A percentile compares a stretch with the other conserved stretches of the same genome.
Conservation (phyloP, 1,140 invertebrate genomes). For the Cheumatopsyche charites region DNA sequence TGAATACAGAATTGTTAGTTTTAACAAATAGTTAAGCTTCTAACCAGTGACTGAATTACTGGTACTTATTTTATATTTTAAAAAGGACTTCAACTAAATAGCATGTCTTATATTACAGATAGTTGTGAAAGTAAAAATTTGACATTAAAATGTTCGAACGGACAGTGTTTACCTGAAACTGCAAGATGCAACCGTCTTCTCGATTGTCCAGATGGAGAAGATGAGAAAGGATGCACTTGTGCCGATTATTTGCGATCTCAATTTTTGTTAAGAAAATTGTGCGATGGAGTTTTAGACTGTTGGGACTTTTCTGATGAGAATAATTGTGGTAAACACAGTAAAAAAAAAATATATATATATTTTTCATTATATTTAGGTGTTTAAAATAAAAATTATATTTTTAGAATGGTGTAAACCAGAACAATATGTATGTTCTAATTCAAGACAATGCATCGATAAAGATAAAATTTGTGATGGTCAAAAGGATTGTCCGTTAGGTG, state of each 20-base stretch:
- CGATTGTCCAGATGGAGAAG: conserved; percentile 74
- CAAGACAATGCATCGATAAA: conserved; percentile 70
- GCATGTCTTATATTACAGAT: conserved; percentile 50
- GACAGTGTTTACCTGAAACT: conserved; percentile 70
- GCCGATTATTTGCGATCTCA: conserved; percentile 76
- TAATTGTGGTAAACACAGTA: conserved; percentile 69
- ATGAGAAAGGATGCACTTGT: conserved; percentile 77
- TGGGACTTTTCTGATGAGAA: conserved; percentile 82
- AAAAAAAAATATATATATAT: not conserved
- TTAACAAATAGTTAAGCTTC: too few species aligned
- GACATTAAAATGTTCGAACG: conserved; percentile 66
- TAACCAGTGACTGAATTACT: not conserved
- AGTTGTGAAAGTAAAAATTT: conserved; percentile 58
- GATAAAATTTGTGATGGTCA: conserved; percentile 74
- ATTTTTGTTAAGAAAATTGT: conserved; percentile 74
- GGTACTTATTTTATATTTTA: conserved; percentile 5
- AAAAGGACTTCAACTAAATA: not conserved
- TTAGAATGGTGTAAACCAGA: conserved; percentile 76
- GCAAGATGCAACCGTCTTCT: conserved; percentile 76
- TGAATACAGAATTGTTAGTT: too few species aligned
- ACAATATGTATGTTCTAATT: conserved; percentile 78
- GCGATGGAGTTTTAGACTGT: conserved; percentile 80
- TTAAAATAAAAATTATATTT: conserved; percentile 5
- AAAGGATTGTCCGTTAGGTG: conserved; percentile 78
- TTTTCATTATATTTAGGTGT: conserved; percentile 23